Conservation (phyloP, 1,140 invertebrate genomes). For the Aleiodes sp. region DNA sequence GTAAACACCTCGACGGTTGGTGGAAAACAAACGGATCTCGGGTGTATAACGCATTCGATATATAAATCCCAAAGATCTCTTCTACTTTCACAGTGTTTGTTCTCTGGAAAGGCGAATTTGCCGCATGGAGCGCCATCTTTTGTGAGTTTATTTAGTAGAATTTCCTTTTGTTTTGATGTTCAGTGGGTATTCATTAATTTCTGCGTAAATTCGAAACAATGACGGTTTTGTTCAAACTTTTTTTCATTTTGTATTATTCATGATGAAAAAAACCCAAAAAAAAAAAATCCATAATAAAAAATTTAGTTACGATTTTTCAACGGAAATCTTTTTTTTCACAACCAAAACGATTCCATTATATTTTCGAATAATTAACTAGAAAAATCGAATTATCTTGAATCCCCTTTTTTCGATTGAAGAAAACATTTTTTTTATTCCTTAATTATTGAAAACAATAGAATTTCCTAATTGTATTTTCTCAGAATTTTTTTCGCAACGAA, state of each 20-base stretch:
- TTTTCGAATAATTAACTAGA: too few species aligned
- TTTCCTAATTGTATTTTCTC: too few species aligned
- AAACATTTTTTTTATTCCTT: too few species aligned
- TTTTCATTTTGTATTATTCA: neutral
- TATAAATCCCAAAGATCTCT: neutral
- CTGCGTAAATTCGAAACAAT: neutral
- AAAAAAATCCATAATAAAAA: too few species aligned
- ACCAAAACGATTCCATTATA: too few species aligned
- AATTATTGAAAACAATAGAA: too few species aligned
- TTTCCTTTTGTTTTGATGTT: too few species aligned
- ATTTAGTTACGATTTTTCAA: too few species aligned
- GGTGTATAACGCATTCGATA: neutral
- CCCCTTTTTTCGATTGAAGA: too few species aligned
- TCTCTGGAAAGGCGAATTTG: neutral
- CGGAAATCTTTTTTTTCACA: too few species aligned
- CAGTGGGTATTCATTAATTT: neutral
- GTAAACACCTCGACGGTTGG: neutral
- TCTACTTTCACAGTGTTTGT: neutral
- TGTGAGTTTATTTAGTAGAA: neutral
- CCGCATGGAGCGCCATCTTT: neutral
- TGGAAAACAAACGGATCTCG: constrained; percentile 6
- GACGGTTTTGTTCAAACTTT: neutral
- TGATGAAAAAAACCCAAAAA: neutral
- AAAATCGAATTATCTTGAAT: too few species aligned
- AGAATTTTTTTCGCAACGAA: too few species aligned